phyloP scores from a whole-genome alignment of 2,113 vertebrate species.

The Ammodytes dubius region DNA sequence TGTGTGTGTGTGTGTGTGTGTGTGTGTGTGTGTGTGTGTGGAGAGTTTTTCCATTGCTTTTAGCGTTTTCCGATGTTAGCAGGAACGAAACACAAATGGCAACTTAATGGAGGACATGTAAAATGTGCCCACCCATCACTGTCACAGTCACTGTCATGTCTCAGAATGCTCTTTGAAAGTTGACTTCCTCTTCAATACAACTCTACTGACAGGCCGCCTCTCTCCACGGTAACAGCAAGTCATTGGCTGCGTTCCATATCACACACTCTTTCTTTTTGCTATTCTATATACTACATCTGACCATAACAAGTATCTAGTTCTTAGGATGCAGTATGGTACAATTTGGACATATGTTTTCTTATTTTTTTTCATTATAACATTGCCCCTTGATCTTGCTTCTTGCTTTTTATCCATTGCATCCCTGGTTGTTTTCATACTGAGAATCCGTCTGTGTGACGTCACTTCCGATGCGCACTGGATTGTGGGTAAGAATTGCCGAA shows the following conservation, averaged over 20 bases:
- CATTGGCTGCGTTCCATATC: background rate
- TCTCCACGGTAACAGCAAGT: background rate
- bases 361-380: no score
- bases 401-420: no score
- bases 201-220: background rate
- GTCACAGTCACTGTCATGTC: background rate
- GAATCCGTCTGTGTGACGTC: no score
- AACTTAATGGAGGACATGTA: constrained; percentile 48
- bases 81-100: constrained; percentile 36
- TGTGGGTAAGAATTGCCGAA: no score
- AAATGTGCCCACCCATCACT: background rate
- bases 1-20: constrained; percentile 36
- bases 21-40: constrained; percentile 30
- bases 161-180: background rate
- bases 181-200: constrained; percentile 40
- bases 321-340: no score
- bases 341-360: no score
- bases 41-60: constrained; percentile 51
- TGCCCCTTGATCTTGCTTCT: no score
- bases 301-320: no score
- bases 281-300: no score
- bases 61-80: constrained; percentile 53
- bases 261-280: no score
- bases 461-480: no score
- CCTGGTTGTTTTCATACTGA: no score